phyloP scores from a whole-genome alignment of 2,888 invertebrate species.

The Andrena hattorfiana region DNA sequence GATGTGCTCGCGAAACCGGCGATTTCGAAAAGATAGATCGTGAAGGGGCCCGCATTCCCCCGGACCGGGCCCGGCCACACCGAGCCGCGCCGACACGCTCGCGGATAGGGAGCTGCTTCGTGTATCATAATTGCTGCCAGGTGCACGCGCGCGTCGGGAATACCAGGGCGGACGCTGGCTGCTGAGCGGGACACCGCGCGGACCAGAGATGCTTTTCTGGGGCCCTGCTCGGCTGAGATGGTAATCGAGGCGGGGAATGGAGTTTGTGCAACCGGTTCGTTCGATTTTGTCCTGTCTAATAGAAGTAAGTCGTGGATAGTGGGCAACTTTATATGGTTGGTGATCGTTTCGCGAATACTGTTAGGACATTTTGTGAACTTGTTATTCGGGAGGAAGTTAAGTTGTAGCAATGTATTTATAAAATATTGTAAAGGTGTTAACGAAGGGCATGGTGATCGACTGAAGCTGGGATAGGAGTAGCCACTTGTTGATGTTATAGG shows the following conservation, averaged over 20 bases:
- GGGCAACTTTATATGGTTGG: too few relatives aligned
- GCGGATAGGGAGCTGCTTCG: constrained; percentile 54
- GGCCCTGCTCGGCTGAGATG: neutral
- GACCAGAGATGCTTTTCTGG: neutral
- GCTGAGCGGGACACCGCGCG: neutral
- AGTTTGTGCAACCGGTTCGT: neutral
- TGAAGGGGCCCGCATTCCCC: constrained; percentile 54
- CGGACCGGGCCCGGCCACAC: neutral
- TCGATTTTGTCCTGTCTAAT: too few relatives aligned
- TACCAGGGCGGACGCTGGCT: constrained; percentile 11
- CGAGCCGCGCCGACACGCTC: constrained; percentile 24
- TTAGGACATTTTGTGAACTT: too few relatives aligned
- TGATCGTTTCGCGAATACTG: too few relatives aligned
- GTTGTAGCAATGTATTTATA: too few relatives aligned
- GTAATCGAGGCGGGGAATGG: neutral
- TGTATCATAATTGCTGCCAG: constrained; percentile 65
- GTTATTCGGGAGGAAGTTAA: too few relatives aligned
- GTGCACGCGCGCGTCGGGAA: constrained; percentile 50
- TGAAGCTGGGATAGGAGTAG: too few relatives aligned
- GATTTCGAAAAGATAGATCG: constrained; percentile 61
- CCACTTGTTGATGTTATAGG: too few relatives aligned
- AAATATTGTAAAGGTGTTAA: too few relatives aligned
- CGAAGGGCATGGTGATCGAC: too few relatives aligned
- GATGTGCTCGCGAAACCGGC: constrained; percentile 60
- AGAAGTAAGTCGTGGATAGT: too few relatives aligned